Evolutionary conservation across 2,888 invertebrate species (phyloP), one percentile per base, ranked within the genome.

Genomic region (Holacanthella duospinosa): DNA sequence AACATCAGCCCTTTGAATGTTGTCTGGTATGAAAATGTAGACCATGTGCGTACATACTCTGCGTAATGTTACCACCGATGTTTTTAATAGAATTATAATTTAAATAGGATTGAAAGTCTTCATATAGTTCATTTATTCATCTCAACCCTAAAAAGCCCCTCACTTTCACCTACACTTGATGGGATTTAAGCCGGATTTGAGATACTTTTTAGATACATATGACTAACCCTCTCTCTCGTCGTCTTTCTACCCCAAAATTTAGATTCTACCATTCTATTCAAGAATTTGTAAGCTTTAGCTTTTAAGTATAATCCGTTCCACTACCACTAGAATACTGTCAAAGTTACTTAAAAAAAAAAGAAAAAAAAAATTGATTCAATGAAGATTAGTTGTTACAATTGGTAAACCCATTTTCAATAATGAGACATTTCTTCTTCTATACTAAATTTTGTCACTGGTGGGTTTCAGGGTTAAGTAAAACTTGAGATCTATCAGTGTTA

Each of bases 151-250:
- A 36, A 12, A 6, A 48, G 21, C 48, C 48, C 48, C n/a, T 48
- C 48, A 48, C 48, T 48, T 48, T 48, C 48, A 48, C 48, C 48
- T 48, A 48, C 48, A 48, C 48, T 48, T 48, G 48, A 48, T 48
- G 21, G 48, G 48, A 21, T 48, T 48, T 48, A 48, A 48, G 6
- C 48, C 48, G 48, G 48, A 48, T 48, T 48, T 36, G 36, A 6
- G 6, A 36, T 16, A 16, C 16, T 36, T 9, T 36, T 36, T 6
- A n/a, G n/a, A n/a, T n/a, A n/a, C n/a, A n/a, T n/a, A n/a, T n/a
- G 36, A 36, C 6, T 6, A 36, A 36, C 36, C 48, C 48, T 21
- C n/a, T 48, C 48, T 21, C 12, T 36, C 36, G 9, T 16, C n/a
- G 16, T 21, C 21, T 48, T 48, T 4, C n/a, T 48, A 9, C 12